Evolutionary conservation across 2,888 invertebrate species (phyloP), one percentile per base, ranked within the genome.

Genomic region (Cataglyphis altisquamis): DNA sequence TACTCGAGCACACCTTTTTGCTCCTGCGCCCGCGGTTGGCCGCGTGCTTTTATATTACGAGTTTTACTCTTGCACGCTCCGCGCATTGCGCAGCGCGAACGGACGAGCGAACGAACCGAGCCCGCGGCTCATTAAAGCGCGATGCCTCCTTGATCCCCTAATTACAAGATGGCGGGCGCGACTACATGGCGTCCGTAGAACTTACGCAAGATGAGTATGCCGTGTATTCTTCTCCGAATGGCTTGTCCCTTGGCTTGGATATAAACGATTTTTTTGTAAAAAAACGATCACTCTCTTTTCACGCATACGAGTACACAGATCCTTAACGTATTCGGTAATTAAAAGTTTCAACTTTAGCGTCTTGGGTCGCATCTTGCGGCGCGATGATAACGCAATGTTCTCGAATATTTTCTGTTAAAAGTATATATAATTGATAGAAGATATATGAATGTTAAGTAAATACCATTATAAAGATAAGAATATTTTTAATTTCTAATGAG

Each of bases 141-240:
- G 90, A 92, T 93, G 91, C 91, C 91, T 93, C 86, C 93, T 94
- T 93, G 93, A 94, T 93, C 92, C 92, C 88, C 92, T 94, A 94
- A 94, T 94, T 94, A 92, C 94, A 94, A 94, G 93, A 94, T 94
- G 94, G 94, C 92, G 93, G 91, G 67, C 86, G 92, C 92, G 93
- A 87, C 89, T 92, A 90, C 91, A 93, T 93, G 93, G 92, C 93
- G 91, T 90, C 90, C 89, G 81, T 84, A 73, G 84, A 88, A 84
- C 85, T 84, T 86, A 83, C 72, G 77, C 81, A 62, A 80, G 81
- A 18, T 52, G 62, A 77, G 66, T 21, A 21, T 21, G 48, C 52
- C 64, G n/a, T 64, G 21, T 62, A 25, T 29, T 64, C 82, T 48
- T 67, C 84, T 67, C 21, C 57, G 64, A 57, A 57, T 77, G 45